Percentiles rank a stretch among this genome's conserved stretches.
These are phyloP conservation scores for Iguana delicatissima DNA, from an alignment of 2,797 vertebrate species.

Conservation along the genomic window DNA sequence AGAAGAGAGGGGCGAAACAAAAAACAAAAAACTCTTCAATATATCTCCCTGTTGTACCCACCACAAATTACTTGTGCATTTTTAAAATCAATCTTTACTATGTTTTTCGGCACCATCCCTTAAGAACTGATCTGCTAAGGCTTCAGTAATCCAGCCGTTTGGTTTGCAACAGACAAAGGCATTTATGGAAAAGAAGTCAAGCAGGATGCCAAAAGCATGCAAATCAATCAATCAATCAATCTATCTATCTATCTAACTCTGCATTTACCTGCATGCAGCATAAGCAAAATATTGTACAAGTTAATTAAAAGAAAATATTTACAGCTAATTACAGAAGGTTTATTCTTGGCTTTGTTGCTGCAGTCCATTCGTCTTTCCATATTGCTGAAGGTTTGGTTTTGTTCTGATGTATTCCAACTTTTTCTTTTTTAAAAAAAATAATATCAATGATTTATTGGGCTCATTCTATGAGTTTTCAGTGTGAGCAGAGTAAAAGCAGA, in stretches of 20 bases:
- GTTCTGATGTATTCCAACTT: background rate
- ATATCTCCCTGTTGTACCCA: background rate
- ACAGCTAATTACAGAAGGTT: background rate
- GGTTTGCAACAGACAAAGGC: background rate
- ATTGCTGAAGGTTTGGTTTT: background rate
- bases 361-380: background rate
- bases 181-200: background rate
- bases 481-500: background rate
- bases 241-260: background rate
- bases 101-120: background rate
- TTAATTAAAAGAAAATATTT: conserved; percentile 1
- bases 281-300: background rate
- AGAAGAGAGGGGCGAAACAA: no score
- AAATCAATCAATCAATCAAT: background rate
- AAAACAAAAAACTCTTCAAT: background rate
- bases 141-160: background rate
- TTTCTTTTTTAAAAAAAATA: background rate
- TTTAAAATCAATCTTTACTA: background rate
- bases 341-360: background rate
- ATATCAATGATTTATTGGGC: background rate
- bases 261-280: background rate
- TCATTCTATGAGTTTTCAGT: conserved; percentile 2
- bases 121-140: background rate
- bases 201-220: background rate
- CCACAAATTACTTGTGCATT: background rate